Evolutionary conservation across 1,140 invertebrate genomes (phyloP).

Genomic region (Pseudomyrmex dendroicus): DNA sequence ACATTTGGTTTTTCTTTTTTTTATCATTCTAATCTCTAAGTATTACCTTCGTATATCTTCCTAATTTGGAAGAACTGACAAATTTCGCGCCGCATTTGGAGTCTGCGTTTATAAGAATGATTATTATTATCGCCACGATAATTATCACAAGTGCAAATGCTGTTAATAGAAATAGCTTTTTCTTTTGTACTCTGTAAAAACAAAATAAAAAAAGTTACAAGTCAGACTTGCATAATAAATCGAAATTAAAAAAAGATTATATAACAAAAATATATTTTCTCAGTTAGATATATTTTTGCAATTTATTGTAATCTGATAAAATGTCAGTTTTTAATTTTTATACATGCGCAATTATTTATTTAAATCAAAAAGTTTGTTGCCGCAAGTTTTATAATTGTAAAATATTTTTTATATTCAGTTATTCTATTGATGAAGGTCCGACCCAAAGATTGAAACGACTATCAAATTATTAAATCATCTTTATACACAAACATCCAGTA

Average conservation of each 20-base stretch:
- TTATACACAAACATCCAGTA: no score
- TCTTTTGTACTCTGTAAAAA: constrained; percentile 54
- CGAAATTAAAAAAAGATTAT: no score
- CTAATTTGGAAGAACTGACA: constrained; percentile 52
- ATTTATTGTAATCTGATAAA: background rate
- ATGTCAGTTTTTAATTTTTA: no score
- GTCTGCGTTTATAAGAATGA: constrained; percentile 31
- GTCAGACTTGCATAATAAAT: background rate
- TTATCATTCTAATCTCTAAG: background rate
- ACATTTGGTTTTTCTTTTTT: background rate
- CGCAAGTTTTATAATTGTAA: no score
- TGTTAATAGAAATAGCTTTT: constrained; percentile 3
- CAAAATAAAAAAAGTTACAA: constrained; percentile 18
- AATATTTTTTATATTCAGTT: no score
- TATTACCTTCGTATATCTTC: constrained; percentile 71
- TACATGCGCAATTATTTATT: no score
- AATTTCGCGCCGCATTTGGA: constrained; percentile 36
- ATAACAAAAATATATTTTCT: no score
- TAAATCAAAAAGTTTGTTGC: no score
- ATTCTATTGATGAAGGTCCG: no score
- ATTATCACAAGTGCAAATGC: constrained; percentile 42
- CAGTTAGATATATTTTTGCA: background rate
- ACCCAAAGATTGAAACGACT: no score
- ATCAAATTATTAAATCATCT: no score
- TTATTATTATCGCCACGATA: constrained; percentile 59